A percentile compares a stretch with the other conserved stretches of the same genome.
These are phyloP conservation scores for Crepidodera aurea DNA, from an alignment of 2,888 invertebrate species.

Conservation along the genomic window DNA sequence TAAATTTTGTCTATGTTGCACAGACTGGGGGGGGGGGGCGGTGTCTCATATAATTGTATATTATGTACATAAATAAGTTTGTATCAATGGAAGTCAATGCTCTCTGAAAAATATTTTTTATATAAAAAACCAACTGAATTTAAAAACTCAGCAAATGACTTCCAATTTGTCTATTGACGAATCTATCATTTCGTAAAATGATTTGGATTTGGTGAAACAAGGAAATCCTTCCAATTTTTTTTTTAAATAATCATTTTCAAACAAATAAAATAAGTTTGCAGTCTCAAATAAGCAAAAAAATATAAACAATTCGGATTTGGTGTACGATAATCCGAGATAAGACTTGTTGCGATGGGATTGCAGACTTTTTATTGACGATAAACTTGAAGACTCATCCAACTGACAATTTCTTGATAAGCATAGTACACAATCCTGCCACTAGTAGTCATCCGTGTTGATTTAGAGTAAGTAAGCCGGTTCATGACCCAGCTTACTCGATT, in stretches of 20 bases:
- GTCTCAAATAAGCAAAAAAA: too few relatives aligned
- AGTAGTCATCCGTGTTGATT: too few relatives aligned
- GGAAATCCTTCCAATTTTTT: slow-evolving; percentile 19
- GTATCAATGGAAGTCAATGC: slow-evolving; percentile 41
- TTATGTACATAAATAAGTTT: slow-evolving; percentile 45
- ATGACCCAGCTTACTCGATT: too few relatives aligned
- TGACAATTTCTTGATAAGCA: too few relatives aligned
- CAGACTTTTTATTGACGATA: too few relatives aligned
- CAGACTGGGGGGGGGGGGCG: not conserved
- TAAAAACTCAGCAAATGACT: slow-evolving; percentile 26
- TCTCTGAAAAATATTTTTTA: slow-evolving; percentile 35
- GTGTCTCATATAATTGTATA: slow-evolving; percentile 39
- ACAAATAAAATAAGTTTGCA: not conserved
- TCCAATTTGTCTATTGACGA: slow-evolving; percentile 24
- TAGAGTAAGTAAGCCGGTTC: too few relatives aligned
- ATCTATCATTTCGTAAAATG: slow-evolving; percentile 17
- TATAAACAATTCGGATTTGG: too few relatives aligned
- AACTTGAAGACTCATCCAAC: too few relatives aligned
- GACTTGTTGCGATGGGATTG: too few relatives aligned
- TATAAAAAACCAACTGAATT: slow-evolving; percentile 23
- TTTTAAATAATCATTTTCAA: slow-evolving; percentile 2
- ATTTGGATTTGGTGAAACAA: slow-evolving; percentile 8
- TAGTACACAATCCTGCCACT: not conserved
- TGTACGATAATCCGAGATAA: too few relatives aligned
- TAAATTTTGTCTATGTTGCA: not conserved